phyloP scores from a whole-genome alignment of 2,888 invertebrate genomes.

The Aleiodes testaceus region DNA sequence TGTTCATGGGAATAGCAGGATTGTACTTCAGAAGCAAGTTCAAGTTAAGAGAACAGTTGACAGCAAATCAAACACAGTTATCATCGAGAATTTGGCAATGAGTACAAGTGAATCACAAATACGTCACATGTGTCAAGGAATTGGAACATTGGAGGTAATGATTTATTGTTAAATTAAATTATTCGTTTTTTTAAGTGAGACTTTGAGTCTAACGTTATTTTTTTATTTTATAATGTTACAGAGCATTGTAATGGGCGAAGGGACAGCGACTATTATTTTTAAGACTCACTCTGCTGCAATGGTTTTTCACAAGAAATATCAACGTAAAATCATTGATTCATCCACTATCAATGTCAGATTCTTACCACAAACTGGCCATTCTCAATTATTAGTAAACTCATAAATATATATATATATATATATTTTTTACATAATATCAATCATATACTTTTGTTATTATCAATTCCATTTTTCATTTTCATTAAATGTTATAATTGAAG shows the following conservation, averaged over 20 bases:
- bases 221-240: slow-evolving; percentile 59
- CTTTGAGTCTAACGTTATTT: slow-evolving; percentile 31
- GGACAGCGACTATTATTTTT: slow-evolving; percentile 74
- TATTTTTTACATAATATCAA: neutral
- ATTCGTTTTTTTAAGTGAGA: slow-evolving; percentile 20
- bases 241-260: slow-evolving; percentile 69
- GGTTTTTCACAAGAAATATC: slow-evolving; percentile 76
- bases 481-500: neutral
- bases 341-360: slow-evolving; percentile 75
- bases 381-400: neutral
- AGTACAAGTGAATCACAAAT: slow-evolving; percentile 74
- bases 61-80: slow-evolving; percentile 71
- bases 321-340: slow-evolving; percentile 75
- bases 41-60: slow-evolving; percentile 52
- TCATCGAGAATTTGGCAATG: slow-evolving; percentile 74
- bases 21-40: slow-evolving; percentile 57
- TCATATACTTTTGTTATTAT: neutral
- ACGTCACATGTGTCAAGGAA: slow-evolving; percentile 73
- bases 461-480: neutral
- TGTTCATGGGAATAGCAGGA: slow-evolving; percentile 54
- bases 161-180: slow-evolving; percentile 55
- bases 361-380: slow-evolving; percentile 57
- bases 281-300: slow-evolving; percentile 75
- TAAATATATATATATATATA: neutral
- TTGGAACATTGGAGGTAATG: slow-evolving; percentile 74